phyloP scores from a whole-genome alignment of 2,888 invertebrate species.

The Campaea margaritaria region DNA sequence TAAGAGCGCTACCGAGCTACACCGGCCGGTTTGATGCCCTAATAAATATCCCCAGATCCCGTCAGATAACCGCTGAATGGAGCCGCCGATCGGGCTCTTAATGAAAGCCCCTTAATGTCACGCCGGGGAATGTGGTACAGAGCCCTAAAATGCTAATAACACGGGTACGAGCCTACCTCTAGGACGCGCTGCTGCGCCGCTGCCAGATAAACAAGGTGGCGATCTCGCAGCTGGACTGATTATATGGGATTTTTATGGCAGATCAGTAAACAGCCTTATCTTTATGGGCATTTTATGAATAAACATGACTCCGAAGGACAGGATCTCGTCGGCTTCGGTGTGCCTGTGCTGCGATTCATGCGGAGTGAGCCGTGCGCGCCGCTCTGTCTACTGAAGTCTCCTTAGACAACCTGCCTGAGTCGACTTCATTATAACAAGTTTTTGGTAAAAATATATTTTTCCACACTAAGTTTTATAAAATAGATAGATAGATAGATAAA shows the following conservation, averaged over 20 bases:
- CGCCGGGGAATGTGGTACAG: constrained; percentile 61
- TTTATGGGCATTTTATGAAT: constrained; percentile 21
- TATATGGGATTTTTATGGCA: constrained; percentile 65
- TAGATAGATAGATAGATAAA: no score
- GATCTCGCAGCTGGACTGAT: constrained; percentile 61
- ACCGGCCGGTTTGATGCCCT: constrained; percentile 67
- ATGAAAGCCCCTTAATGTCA: constrained; percentile 52
- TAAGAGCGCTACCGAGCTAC: constrained; percentile 80
- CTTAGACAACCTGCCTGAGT: no score
- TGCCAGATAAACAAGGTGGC: constrained; percentile 62
- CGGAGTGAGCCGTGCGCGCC: constrained; percentile 1
- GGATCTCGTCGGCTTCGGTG: neutral
- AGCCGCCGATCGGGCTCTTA: constrained; percentile 48
- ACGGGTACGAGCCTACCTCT: constrained; percentile 35
- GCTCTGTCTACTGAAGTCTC: no score
- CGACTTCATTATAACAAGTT: no score
- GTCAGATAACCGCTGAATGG: constrained; percentile 65
- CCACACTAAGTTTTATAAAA: no score
- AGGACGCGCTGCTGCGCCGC: constrained; percentile 10
- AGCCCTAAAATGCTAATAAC: constrained; percentile 66
- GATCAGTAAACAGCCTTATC: constrained; percentile 50
- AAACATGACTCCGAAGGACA: neutral
- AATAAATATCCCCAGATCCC: constrained; percentile 78
- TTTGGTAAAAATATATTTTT: no score
- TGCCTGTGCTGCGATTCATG: neutral